Conservation (phyloP, 1,140 invertebrate genomes). For the Drosophila repletoides region DNA sequence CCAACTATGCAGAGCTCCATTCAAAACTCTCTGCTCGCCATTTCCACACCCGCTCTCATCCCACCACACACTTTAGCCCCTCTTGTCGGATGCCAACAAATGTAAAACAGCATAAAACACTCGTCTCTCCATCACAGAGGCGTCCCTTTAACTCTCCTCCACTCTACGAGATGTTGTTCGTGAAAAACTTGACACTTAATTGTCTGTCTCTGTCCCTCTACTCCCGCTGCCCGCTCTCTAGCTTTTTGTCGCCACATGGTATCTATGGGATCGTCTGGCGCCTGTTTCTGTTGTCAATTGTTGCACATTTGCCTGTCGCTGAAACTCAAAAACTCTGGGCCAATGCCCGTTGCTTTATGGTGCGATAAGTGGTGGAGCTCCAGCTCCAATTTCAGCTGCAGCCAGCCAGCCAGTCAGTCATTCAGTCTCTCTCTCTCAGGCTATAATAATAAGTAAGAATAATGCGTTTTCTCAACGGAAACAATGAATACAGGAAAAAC, state of each 20-base stretch:
- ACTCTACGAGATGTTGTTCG: conserved; percentile 49
- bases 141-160: background rate
- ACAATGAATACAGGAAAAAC: conserved; percentile 19
- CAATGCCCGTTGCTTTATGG: conserved; percentile 59
- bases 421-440: background rate
- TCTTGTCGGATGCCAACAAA: conserved; percentile 34
- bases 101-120: conserved; percentile 75
- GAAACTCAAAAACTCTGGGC: conserved; percentile 41
- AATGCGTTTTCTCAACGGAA: conserved; percentile 20
- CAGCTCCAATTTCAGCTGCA: conserved; percentile 28
- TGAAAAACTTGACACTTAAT: conserved; percentile 80
- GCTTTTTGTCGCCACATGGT: conserved; percentile 1
- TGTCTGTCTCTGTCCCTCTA: conserved; percentile 52
- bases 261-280: conserved; percentile 68
- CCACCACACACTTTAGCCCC: background rate
- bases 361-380: conserved; percentile 32
- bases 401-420: conserved; percentile 3
- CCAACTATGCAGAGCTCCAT: conserved; percentile 19
- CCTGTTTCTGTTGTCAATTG: conserved; percentile 77
- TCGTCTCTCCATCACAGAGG: conserved; percentile 36
- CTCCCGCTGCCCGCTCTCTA: conserved; percentile 1
- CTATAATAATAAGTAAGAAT: conserved; percentile 24
- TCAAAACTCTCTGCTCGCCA: background rate
- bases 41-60: background rate
- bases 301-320: conserved; percentile 65